phyloP scores from a whole-genome alignment of 2,888 invertebrate genomes.

The Lordiphosa andalusiaca region DNA sequence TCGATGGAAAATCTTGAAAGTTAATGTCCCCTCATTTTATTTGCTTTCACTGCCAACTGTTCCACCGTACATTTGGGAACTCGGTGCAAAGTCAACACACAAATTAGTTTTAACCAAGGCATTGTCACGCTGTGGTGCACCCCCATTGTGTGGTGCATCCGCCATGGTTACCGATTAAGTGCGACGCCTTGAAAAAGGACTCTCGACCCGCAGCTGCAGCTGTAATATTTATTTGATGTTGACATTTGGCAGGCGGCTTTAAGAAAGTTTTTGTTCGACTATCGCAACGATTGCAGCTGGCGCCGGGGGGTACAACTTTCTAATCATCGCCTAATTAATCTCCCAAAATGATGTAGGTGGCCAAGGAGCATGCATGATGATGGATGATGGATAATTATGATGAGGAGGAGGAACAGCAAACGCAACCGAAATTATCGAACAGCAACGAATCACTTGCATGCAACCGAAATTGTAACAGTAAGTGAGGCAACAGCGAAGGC shows the following conservation, averaged over 20 bases:
- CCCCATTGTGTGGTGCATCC: constrained; percentile 48
- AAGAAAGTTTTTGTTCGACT: constrained; percentile 26
- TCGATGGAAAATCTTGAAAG: too few species aligned
- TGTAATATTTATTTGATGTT: constrained; percentile 33
- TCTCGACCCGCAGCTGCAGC: constrained; percentile 1
- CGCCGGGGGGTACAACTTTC: constrained; percentile 17
- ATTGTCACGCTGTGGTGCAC: constrained; percentile 66
- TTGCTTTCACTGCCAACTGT: neutral
- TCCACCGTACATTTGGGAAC: constrained; percentile 3
- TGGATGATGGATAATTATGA: constrained; percentile 40
- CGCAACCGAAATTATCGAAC: constrained; percentile 37
- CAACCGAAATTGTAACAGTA: constrained; percentile 13
- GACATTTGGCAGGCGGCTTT: constrained; percentile 37
- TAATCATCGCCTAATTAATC: constrained; percentile 57
- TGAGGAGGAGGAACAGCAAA: constrained; percentile 19
- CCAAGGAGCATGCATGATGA: constrained; percentile 32
- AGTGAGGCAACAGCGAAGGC: neutral
- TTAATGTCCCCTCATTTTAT: too few species aligned
- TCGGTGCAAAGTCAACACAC: constrained; percentile 50
- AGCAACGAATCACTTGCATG: constrained; percentile 20
- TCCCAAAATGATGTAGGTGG: constrained; percentile 29
- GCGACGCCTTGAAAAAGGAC: constrained; percentile 33
- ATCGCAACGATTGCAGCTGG: constrained; percentile 30
- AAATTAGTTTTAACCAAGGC: constrained; percentile 69
- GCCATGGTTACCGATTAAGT: constrained; percentile 59